Percentiles rank a stretch among this genome's conserved stretches.
phyloP scores from a whole-genome alignment of 2,113 vertebrate species.

The Limnothrissa miodon region DNA sequence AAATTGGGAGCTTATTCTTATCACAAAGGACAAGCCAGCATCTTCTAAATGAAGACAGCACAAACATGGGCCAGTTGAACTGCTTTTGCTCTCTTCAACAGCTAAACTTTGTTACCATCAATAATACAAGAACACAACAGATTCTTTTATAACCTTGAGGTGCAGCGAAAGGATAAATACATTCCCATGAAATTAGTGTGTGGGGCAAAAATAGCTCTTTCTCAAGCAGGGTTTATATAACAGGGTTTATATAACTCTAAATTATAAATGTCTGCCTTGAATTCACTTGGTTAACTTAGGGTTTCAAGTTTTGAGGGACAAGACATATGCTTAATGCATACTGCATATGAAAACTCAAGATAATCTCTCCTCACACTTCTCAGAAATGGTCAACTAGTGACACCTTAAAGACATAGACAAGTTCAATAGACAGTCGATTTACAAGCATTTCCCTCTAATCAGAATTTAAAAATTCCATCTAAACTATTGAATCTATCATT shows the following conservation, averaged over 20 bases:
- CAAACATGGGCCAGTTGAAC: conserved; percentile 14
- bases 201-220: conserved; percentile 28
- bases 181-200: conserved; percentile 33
- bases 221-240: conserved; percentile 40
- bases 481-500: too few species aligned
- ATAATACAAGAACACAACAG: conserved; percentile 39
- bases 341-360: conserved; percentile 17
- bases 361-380: background rate
- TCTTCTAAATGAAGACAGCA: background rate
- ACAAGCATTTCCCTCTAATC: too few species aligned
- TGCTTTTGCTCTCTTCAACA: background rate
- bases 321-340: conserved; percentile 15
- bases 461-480: too few species aligned
- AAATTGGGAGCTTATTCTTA: background rate
- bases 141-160: conserved; percentile 30
- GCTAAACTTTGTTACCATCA: conserved; percentile 35
- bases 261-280: conserved; percentile 42
- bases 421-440: too few species aligned
- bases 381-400: too few species aligned
- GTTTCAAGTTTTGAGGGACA: background rate
- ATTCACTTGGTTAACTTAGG: conserved; percentile 23
- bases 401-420: too few species aligned
- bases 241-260: too few species aligned
- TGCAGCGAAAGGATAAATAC: conserved; percentile 24
- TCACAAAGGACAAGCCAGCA: background rate